phyloP scores from a whole-genome alignment of 2,888 invertebrate species.

The Crematogaster levior region DNA sequence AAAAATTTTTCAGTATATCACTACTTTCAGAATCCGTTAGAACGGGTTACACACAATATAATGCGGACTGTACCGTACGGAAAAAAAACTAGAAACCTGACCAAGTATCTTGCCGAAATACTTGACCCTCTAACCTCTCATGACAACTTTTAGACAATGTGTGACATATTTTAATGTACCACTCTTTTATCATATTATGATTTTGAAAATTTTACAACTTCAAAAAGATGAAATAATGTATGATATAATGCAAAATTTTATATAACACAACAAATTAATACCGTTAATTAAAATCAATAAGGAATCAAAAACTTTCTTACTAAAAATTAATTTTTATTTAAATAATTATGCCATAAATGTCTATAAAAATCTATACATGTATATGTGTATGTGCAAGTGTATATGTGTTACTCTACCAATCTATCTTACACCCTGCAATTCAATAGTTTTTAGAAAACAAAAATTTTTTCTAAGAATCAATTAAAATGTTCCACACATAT shows the following conservation, averaged over 20 bases:
- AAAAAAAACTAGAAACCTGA: neutral
- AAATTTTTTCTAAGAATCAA: neutral
- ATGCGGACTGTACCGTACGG: too few species aligned
- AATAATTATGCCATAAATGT: too few species aligned
- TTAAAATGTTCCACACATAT: neutral
- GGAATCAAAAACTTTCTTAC: neutral
- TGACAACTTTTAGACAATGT: neutral
- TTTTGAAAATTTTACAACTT: neutral
- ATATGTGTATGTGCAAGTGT: neutral
- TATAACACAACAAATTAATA: constrained; percentile 1
- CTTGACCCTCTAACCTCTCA: neutral
- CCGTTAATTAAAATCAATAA: neutral
- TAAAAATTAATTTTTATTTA: constrained; percentile 3
- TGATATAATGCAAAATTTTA: neutral
- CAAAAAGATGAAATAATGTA: neutral
- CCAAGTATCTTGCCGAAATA: neutral
- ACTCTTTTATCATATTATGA: neutral
- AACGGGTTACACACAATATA: neutral
- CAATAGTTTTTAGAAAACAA: neutral
- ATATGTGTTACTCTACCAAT: too few species aligned
- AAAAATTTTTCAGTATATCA: neutral
- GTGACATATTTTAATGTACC: neutral
- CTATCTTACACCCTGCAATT: neutral
- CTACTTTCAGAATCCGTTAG: neutral
- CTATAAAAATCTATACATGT: neutral